Conservation (phyloP, 2,888 invertebrate genomes). For the Tetropium fuscum region DNA sequence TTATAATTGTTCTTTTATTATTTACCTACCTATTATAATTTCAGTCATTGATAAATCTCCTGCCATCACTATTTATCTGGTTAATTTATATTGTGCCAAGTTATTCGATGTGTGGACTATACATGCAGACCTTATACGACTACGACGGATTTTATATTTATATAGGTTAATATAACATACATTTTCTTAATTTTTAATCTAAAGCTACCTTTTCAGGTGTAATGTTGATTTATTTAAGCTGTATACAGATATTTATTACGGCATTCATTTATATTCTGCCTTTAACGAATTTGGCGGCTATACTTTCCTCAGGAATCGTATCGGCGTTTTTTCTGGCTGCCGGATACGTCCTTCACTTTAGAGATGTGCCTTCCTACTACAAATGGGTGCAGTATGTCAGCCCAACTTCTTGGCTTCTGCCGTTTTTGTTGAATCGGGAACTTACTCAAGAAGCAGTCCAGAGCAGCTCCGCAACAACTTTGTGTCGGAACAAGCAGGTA, state of each 20-base stretch:
- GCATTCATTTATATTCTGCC: constrained; percentile 77
- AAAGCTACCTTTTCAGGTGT: constrained; percentile 72
- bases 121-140: constrained; percentile 75
- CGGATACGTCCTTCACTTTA: constrained; percentile 77
- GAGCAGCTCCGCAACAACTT: constrained; percentile 68
- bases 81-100: constrained; percentile 88
- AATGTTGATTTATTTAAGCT: constrained; percentile 78
- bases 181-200: too few species aligned
- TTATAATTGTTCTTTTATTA: too few species aligned
- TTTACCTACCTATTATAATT: too few species aligned
- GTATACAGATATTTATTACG: constrained; percentile 76
- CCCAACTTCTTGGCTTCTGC: constrained; percentile 80
- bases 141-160: constrained; percentile 79
- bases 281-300: constrained; percentile 73
- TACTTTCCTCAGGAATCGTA: constrained; percentile 72
- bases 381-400: constrained; percentile 77
- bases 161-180: constrained; percentile 68
- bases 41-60: constrained; percentile 82
- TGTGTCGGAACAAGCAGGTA: constrained; percentile 82
- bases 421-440: constrained; percentile 76
- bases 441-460: constrained; percentile 74
- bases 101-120: constrained; percentile 88
- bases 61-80: constrained; percentile 84
- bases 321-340: constrained; percentile 73
- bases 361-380: constrained; percentile 75